Evolutionary conservation across 1,140 invertebrate genomes (phyloP), one percentile per base, ranked within the genome.

Genomic region (Samia ricini): DNA sequence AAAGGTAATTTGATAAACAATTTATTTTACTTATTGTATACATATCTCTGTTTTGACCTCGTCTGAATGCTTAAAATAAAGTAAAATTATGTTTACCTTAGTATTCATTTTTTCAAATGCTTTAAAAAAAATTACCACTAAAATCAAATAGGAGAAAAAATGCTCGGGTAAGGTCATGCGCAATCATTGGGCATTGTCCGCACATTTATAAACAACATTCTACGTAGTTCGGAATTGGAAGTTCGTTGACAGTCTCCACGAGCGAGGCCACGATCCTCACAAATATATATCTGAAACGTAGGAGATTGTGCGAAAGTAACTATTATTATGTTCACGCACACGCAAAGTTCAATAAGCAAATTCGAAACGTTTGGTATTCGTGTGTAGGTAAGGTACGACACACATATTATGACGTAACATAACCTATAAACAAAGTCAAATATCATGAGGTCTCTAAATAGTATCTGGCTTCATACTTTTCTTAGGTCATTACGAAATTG

Each of bases 141-240:
- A 42, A 42, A 42, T 12, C 22, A 55, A 55, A 55, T 22, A 10
- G 4, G 4, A 55, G 21, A 55, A 55, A 42, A 55, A 55, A 55
- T 55, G 24, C 21, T 24, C 15, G 33, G n/a, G 33, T 23, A 55
- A 57, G 56, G 56, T 57, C 56, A 33, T 12, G 33, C 33, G 33
- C 15, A 42, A 15, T 42, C 56, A 57, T 56, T 56, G 24, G 29
- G 29, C 56, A 8, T 26, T 36, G 29, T 33, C 56, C 23, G n/a
- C 7, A 24, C 24, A 24, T 29, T 56, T 56, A 24, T 21, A 20
- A 23, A 55, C 56, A 57, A 57, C 56, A 57, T 57, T 57, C 56
- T 57, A 26, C 29, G 56, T 57, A 57, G 56, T 42, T 57, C 26
- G 56, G 56, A 33, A 57, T 57, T 56, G 22, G 56, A 57, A 57